Evolutionary conservation across 1,140 invertebrate genomes (phyloP).

Genomic region (Drosophila kepulauana): DNA sequence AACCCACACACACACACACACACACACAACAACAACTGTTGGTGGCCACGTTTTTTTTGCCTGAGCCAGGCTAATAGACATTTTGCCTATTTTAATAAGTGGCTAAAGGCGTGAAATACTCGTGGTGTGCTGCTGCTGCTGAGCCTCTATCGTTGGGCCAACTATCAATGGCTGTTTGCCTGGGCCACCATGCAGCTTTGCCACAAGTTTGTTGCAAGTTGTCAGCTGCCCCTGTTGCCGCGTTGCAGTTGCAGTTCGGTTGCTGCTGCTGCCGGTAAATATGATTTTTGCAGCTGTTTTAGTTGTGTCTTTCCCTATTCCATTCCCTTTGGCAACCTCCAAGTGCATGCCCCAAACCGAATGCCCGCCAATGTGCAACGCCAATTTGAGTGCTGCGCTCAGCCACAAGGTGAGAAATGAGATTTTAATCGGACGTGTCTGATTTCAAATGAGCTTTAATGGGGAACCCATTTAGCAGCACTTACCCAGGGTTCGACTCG

Average conservation of each 20-base stretch:
- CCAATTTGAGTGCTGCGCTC: conserved; percentile 72
- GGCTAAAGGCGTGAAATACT: conserved; percentile 82
- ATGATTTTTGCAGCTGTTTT: conserved; percentile 80
- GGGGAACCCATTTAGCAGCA: conserved; percentile 82
- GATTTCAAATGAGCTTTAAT: conserved; percentile 85
- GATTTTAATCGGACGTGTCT: conserved; percentile 85
- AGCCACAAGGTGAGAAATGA: conserved; percentile 85
- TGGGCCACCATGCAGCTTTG: conserved; percentile 26
- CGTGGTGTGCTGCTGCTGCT: conserved; percentile 22
- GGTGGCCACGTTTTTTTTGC: conserved; percentile 35
- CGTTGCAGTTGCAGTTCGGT: conserved; percentile 44
- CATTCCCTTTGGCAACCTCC: conserved; percentile 5
- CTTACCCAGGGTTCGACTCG: conserved; percentile 47
- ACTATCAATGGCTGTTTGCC: conserved; percentile 55
- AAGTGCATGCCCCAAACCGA: not conserved
- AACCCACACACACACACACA: conserved; percentile 29
- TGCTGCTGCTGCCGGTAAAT: conserved; percentile 55
- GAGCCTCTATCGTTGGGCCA: conserved; percentile 53
- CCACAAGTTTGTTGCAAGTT: not conserved
- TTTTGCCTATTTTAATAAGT: conserved; percentile 83
- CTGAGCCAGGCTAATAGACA: conserved; percentile 70
- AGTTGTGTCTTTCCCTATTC: conserved; percentile 54
- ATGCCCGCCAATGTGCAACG: conserved; percentile 25
- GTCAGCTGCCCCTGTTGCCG: conserved; percentile 37
- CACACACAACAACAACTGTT: not conserved